Conservation (phyloP, 2,113 vertebrate genomes). For the Hippocampus zosterae region DNA sequence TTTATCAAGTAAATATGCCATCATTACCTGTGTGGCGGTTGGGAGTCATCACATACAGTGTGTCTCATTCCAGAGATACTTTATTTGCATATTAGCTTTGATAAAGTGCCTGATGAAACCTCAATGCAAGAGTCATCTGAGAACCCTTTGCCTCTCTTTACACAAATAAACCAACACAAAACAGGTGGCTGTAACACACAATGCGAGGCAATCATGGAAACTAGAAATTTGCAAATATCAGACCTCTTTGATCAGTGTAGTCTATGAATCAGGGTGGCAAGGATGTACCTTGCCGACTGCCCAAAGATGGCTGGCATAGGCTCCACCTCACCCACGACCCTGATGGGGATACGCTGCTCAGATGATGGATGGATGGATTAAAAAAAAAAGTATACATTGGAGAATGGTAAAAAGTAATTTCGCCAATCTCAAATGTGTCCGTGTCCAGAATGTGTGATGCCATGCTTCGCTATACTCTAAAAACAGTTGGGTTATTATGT, state of each 20-base stretch:
- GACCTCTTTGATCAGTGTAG: background rate
- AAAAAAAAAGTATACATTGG: no score
- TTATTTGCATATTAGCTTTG: conserved; percentile 44
- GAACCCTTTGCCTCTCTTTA: background rate
- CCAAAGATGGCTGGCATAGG: no score
- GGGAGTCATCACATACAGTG: conserved; percentile 9
- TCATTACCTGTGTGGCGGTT: background rate
- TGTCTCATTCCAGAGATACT: conserved; percentile 18
- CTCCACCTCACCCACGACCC: no score
- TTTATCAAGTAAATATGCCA: background rate
- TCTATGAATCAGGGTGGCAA: no score
- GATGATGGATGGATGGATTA: no score
- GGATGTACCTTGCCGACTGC: no score
- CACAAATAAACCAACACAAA: background rate
- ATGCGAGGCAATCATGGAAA: background rate
- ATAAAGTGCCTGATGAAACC: conserved; percentile 38
- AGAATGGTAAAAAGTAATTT: no score
- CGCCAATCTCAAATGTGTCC: no score
- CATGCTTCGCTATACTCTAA: no score
- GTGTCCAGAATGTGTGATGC: no score
- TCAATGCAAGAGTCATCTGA: conserved; percentile 12
- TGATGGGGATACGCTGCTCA: no score
- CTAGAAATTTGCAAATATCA: background rate
- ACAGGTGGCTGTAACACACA: background rate
- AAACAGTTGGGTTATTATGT: no score